These are phyloP conservation scores for Ranitomeya variabilis DNA, from an alignment of 2,113 vertebrate genomes.

Conservation along the genomic window DNA sequence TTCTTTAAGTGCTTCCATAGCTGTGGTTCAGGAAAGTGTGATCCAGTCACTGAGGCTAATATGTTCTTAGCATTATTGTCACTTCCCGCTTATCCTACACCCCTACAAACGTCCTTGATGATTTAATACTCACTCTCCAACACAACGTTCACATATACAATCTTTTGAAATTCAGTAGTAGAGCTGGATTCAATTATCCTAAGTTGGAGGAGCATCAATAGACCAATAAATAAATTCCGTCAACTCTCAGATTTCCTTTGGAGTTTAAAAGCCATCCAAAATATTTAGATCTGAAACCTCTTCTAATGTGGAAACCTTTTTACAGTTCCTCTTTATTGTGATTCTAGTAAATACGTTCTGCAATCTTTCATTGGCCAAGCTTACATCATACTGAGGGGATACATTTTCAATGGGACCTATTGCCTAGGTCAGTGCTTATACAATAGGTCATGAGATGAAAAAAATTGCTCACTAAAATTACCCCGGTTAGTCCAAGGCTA, in stretches of 20 bases:
- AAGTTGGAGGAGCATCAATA: not conserved
- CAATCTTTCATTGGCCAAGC: not conserved
- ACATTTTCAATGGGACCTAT: not conserved
- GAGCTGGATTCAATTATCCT: not conserved
- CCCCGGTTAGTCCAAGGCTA: not conserved
- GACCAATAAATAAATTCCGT: not conserved
- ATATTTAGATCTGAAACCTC: not conserved
- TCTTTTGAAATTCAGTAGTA: not conserved
- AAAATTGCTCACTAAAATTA: not conserved
- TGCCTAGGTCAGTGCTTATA: not conserved
- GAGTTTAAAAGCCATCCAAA: not conserved
- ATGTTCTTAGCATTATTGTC: not conserved
- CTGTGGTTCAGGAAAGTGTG: not conserved
- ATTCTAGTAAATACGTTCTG: not conserved
- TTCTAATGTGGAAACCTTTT: not conserved
- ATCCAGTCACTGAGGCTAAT: not conserved
- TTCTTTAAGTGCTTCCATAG: not conserved
- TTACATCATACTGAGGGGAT: not conserved
- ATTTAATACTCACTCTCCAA: not conserved
- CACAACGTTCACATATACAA: not conserved
- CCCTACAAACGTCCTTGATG: not conserved
- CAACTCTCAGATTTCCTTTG: not conserved
- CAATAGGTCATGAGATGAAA: not conserved
- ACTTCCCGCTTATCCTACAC: not conserved
- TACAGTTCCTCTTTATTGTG: not conserved